Evolutionary conservation across 2,113 vertebrate species (phyloP), one percentile per base, ranked within the genome.

Genomic region (Thamnophis sirtalis): DNA sequence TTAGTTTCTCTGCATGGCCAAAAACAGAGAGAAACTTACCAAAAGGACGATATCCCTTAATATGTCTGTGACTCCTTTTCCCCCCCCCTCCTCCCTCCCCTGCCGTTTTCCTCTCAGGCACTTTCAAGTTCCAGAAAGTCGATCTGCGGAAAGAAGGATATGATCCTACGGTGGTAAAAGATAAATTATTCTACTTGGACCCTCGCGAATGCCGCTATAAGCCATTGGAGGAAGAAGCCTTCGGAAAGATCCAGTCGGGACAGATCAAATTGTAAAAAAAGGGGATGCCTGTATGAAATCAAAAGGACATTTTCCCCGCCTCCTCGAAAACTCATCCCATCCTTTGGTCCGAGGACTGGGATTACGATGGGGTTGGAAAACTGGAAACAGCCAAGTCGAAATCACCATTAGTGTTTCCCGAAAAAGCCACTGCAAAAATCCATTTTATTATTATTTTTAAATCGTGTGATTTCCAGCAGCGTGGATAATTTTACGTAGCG

Each of bases 51-150:
- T 9, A 11, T 55, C 10, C n/a, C 53, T 92, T 11, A 49, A 6
- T 19, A 0, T 15, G 2, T 24, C 1, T 24, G 10, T 54, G 56
- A 0, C 10, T 53, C 84, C 0, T 50, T 38, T 85, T 58, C 28
- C 24, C 5, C 50, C 13, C 91, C 15, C 50, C 49, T 1, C 5
- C 49, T 7, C 0, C 15, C 53, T 93, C 17, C 3, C 93, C 43
- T 28, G 51, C 86, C 0, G 38, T 73, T 68, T n/a, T 0, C 0
- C 9, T 60, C 80, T 26, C 96, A 99, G 99, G 98, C 94, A 99
- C 99, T 43, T 99, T 98, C 95, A 99, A 99, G 96, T 99, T 99
- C 96, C 99, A 99, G 97, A 99, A 99, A 97, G 97, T 95, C 9
- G 98, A 99, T 2, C 95, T 99, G 95, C 97, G 98, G 26, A 98